Evolutionary conservation across 2,888 invertebrate species (phyloP), one percentile per base, ranked within the genome.

Genomic region (Apocheima hispidaria): DNA sequence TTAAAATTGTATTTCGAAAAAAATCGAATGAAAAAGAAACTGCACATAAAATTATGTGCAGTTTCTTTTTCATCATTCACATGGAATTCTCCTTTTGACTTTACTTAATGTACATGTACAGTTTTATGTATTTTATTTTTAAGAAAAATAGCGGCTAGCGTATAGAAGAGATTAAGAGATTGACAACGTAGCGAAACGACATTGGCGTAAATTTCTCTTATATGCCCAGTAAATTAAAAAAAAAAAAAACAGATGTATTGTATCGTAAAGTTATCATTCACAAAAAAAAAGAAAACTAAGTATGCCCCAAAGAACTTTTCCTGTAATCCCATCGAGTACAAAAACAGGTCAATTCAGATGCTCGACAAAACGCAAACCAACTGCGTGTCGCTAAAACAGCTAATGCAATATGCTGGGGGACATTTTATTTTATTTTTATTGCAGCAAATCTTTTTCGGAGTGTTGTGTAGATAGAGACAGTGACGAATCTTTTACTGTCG

Each of bases 391-490:
- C 48, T 61, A 55, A 74, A 69, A 67, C 61, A 70, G 71, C 71
- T 70, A 73, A 72, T 71, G 66, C 73, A 74, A 75, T 78, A 73
- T 74, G 72, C 69, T 53, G 54, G 18, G 63, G 64, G 65, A 57
- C 66, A 65, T 63, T 74, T 75, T 75, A 75, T 77, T 74, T 76
- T 75, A 78, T 73, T 77, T 77, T 78, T 76, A 77, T 72, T 52
- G 70, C 66, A 41, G 55, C 62, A 72, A 77, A 75, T 74, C 74
- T 62, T 44, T 33, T 50, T 21, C 10, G 14, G 18, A 14, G n/a
- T 2, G 10, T 48, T 9, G 36, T 41, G 38, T n/a, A 53, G 0
- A n/a, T 10, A 7, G 2, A 44, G 0, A 12, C 60, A 51, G 60
- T 40, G 49, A 53, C 7, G 2, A 40, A 46, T 12, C 1, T 30